These are phyloP conservation scores for Nebria salina DNA, from an alignment of 2,888 invertebrate species.

Conservation along the genomic window DNA sequence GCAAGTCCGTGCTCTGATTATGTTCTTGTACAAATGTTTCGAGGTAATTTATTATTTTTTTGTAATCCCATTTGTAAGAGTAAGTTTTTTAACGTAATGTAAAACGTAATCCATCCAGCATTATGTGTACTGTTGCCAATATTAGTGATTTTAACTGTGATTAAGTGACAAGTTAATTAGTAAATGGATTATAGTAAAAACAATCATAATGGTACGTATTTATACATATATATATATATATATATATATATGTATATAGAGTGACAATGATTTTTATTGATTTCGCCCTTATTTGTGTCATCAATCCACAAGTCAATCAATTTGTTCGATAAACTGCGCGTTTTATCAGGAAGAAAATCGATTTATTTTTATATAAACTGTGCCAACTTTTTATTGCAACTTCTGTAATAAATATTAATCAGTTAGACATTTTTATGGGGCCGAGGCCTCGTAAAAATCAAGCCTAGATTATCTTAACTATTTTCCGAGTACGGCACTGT, in stretches of 20 bases:
- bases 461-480: neutral
- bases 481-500: neutral
- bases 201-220: neutral
- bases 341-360: neutral
- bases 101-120: neutral
- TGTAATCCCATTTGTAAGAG: neutral
- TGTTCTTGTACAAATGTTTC: neutral
- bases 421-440: neutral
- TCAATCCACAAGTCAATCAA: neutral
- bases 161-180: neutral
- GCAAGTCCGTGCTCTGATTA: neutral
- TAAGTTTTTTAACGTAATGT: neutral
- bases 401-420: neutral
- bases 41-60: neutral
- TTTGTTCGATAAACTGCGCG: neutral
- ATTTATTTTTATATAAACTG: neutral
- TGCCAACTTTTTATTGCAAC: neutral
- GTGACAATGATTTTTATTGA: neutral
- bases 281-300: neutral
- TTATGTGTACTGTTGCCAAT: neutral
- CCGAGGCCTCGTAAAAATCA: neutral
- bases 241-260: neutral
- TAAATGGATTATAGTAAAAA: neutral
- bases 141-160: neutral
- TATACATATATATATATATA: too few relatives aligned